Conservation (phyloP, 1,140 invertebrate species). For the Trypoxylus dichotomus region DNA sequence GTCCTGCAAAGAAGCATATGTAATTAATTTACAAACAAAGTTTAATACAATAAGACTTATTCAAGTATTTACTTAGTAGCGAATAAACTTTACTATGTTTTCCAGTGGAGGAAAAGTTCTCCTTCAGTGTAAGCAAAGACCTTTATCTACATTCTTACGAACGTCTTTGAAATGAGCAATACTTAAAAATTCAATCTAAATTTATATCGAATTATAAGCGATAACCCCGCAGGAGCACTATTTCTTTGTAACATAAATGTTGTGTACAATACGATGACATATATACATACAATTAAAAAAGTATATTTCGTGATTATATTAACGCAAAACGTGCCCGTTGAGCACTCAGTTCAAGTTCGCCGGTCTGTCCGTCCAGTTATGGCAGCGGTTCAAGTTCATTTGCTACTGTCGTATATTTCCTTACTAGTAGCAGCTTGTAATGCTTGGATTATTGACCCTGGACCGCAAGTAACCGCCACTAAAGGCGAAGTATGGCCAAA, state of each 20-base stretch:
- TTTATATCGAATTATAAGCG: background rate
- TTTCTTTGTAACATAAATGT: background rate
- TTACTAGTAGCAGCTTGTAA: background rate
- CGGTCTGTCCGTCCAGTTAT: background rate
- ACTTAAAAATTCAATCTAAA: too few species aligned
- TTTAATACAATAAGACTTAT: too few species aligned
- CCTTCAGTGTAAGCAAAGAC: too few species aligned
- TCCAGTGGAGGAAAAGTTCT: too few species aligned
- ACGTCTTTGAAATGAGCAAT: too few species aligned
- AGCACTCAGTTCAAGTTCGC: background rate
- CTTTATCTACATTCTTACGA: too few species aligned
- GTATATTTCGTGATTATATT: background rate
- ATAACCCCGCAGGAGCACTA: background rate
- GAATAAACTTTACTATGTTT: too few species aligned
- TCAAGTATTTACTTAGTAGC: too few species aligned
- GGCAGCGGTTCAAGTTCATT: background rate
- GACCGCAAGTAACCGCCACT: slow-evolving; percentile 51
- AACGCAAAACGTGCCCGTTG: background rate
- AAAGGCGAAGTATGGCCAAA: slow-evolving; percentile 61
- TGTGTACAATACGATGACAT: background rate
- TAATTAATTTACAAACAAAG: too few species aligned
- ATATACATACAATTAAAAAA: background rate
- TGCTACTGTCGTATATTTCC: background rate
- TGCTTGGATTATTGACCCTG: slow-evolving; percentile 41
- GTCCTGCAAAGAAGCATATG: too few species aligned